Evolutionary conservation across 2,888 invertebrate genomes (phyloP), one percentile per base, ranked within the genome.

Genomic region (Drosophila buzzatii): DNA sequence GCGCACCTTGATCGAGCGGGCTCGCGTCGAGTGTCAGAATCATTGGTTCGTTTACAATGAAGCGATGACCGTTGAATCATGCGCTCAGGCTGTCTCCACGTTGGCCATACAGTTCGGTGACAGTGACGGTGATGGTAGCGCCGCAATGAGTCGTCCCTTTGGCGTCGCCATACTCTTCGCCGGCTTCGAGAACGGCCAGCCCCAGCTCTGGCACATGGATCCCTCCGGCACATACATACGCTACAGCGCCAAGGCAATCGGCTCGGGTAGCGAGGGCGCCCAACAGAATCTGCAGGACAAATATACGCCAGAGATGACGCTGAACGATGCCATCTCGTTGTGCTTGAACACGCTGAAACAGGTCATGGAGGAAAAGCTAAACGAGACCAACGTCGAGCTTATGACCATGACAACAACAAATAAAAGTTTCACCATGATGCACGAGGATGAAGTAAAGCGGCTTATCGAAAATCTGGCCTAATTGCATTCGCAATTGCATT

Each of bases 71-170:
- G 97, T 99, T 4, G 99, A 99, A 93, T 99, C 99, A 9, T 98
- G 99, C 82, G 99, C 99, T 1, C 99, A 99, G 93, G 98, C 99
- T 5, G 99, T 99, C 1, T 99, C 99, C 47, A 99, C 99, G 93
- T 94, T 99, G 85, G 99, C 99, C n/a, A 98, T 99, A 91, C 98
- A 99, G 92, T 99, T 99, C 94, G 99, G 99, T 14, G 99, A 99
- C 93, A 99, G 99, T 79, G 98, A 99, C 93, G 98, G 99, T 92
- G 98, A 99, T 93, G 98, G 98, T 83, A 98, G 98, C 73, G 96
- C 97, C 18, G 97, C 97, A 12, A 98, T 98, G 97, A 99, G 99
- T 63, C 95, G 99, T 72, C 99, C 99, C 5, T 99, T 99, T 94
- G 99, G 99, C 73, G 99, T 99, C 20, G 99, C 99, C 23, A 97